phyloP scores from a whole-genome alignment of 92 coral and sea anemone genomes.

The Porites divaricata region DNA sequence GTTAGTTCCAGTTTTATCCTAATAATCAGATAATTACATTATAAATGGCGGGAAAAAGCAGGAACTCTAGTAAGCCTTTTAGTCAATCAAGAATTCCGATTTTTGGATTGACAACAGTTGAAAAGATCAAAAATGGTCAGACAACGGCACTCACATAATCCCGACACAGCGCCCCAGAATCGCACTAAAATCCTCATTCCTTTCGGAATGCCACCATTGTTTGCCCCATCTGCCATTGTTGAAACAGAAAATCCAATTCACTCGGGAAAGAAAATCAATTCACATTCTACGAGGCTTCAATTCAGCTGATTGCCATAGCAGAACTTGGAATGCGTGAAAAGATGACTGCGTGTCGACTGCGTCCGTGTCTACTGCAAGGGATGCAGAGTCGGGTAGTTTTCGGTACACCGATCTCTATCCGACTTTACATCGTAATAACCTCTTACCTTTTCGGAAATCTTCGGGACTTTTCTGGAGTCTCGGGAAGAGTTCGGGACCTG shows the following conservation, averaged over 20 bases:
- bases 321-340: slow-evolving; percentile 3
- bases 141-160: slow-evolving; percentile 79
- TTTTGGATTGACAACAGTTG: background rate
- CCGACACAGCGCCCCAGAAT: slow-evolving; percentile 98
- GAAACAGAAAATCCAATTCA: slow-evolving; percentile 20
- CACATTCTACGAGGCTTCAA: slow-evolving; percentile 28
- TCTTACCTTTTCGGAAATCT: slow-evolving; percentile 10
- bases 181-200: slow-evolving; percentile 87
- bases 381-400: slow-evolving; percentile 12
- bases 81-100: background rate
- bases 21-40: too few relatives aligned
- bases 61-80: too few relatives aligned
- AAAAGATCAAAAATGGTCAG: slow-evolving; percentile 23
- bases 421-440: background rate
- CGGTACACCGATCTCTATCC: slow-evolving; percentile 14
- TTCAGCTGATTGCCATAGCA: slow-evolving; percentile 41
- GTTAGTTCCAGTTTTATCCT: too few relatives aligned
- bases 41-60: too few relatives aligned
- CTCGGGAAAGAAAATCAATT: background rate
- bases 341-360: slow-evolving; percentile 35
- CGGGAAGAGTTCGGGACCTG: too few relatives aligned
- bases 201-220: slow-evolving; percentile 72
- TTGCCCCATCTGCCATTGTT: slow-evolving; percentile 72
- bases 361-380: background rate
- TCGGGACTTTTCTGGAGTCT: too few relatives aligned